phyloP scores from a whole-genome alignment of 1,140 invertebrate genomes.

The Heliconius hewitsoni region DNA sequence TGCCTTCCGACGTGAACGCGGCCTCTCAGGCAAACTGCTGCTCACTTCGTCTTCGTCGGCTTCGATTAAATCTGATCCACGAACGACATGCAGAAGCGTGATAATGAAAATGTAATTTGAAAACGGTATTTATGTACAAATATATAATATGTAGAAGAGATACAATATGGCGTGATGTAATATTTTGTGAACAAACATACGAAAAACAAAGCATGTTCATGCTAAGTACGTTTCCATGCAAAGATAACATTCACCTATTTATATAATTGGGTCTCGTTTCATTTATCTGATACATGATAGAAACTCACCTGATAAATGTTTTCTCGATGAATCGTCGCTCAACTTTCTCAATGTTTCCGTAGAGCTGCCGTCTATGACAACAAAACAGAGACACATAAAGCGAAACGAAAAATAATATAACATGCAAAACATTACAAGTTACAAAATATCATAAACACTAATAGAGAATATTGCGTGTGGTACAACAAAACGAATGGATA shows the following conservation, averaged over 20 bases:
- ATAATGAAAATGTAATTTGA: conserved; percentile 61
- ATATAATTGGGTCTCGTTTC: not conserved
- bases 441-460: conserved; percentile 24
- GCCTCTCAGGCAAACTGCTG: conserved; percentile 72
- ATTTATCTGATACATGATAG: not conserved
- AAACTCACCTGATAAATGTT: conserved; percentile 79
- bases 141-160: conserved; percentile 17
- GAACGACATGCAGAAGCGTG: conserved; percentile 58
- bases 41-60: conserved; percentile 80
- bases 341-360: conserved; percentile 74
- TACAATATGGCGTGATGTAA: conserved; percentile 39
- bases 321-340: conserved; percentile 80
- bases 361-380: conserved; percentile 78
- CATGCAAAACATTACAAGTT: conserved; percentile 57
- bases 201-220: conserved; percentile 47
- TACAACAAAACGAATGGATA: conserved; percentile 30
- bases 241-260: conserved; percentile 27
- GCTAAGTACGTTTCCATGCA: conserved; percentile 47
- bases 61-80: conserved; percentile 79
- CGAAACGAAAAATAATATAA: conserved; percentile 59
- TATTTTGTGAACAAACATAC: conserved; percentile 38
- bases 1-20: conserved; percentile 74
- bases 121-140: conserved; percentile 52
- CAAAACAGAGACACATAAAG: conserved; percentile 78
- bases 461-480: conserved; percentile 24